Percentiles rank a stretch among this genome's conserved stretches.
phyloP scores from a whole-genome alignment of 1,140 invertebrate genomes.

The Lithobius niger region DNA sequence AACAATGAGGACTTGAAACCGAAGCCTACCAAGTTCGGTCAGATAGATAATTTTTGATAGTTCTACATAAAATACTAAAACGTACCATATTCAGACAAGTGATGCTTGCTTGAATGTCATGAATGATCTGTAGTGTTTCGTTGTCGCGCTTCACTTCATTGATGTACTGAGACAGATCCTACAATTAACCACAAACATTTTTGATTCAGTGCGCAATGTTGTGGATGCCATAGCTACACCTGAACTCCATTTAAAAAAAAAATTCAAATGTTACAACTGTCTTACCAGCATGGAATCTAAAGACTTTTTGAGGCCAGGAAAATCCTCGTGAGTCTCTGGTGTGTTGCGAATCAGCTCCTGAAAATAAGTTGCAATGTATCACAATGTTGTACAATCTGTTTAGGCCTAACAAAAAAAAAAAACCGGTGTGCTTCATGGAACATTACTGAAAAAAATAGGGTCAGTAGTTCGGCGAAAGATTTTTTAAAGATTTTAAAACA shows the following conservation, averaged over 20 bases:
- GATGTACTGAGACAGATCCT: slow-evolving; percentile 88
- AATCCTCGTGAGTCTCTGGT: slow-evolving; percentile 56
- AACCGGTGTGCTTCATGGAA: too few relatives aligned
- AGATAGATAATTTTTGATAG: too few relatives aligned
- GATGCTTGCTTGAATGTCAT: slow-evolving; percentile 58
- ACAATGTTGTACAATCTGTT: too few relatives aligned
- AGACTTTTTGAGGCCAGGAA: slow-evolving; percentile 65
- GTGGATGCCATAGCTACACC: not conserved
- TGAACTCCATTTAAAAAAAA: slow-evolving; percentile 6
- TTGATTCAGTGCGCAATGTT: not conserved
- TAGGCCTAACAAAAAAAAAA: too few relatives aligned
- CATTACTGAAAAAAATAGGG: too few relatives aligned
- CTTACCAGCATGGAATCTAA: slow-evolving; percentile 76
- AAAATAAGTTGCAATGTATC: slow-evolving; percentile 32
- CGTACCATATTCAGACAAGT: slow-evolving; percentile 35
- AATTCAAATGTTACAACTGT: not conserved
- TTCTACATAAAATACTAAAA: too few relatives aligned
- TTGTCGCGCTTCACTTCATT: slow-evolving; percentile 97
- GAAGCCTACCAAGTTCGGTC: too few relatives aligned
- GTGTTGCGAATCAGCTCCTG: slow-evolving; percentile 88
- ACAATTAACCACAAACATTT: slow-evolving; percentile 10
- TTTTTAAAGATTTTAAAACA: too few relatives aligned
- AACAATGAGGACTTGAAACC: too few relatives aligned
- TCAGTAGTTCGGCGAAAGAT: too few relatives aligned
- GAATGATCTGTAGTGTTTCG: slow-evolving; percentile 78